Base-by-base conservation (phyloP, 2,797 vertebrate species). In the Pagetopsis macropterus region DNA sequence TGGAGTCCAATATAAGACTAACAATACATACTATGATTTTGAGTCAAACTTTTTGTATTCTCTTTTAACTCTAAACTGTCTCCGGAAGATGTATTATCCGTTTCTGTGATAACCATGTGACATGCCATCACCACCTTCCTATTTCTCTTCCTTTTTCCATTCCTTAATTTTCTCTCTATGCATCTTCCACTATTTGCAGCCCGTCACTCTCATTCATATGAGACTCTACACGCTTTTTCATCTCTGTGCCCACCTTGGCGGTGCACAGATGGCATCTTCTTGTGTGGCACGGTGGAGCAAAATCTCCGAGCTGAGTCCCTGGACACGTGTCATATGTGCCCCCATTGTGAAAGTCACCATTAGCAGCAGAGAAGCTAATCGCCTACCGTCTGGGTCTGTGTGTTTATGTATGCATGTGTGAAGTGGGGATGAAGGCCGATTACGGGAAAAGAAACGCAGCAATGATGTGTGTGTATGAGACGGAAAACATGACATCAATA, bases 231-330 rank as follows among this genome's bases (percentile, higher is more conserved):
- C 61, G 76, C 78, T 80, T 82, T 27, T 77, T 80, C 77, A 83
- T 90, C 77, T 83, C 63, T 4, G 60, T 79, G 62, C 75, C 85
- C 76, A 86, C 89, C 88, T 89, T 79, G 84, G 89, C 60, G 3
- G 43, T 11, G 80, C 85, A 91, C 92, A 94, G 92, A 94, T 93
- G 92, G 92, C 83, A 66, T 70, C 75, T 85, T 90, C 89, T 87
- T 87, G 86, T 68, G 75, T 60, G 68, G 61, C 62, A 69, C 33
- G 3, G 65, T 77, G 73, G 81, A 87, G 87, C 79, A 84, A 86
- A 76, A 84, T 70, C 77, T 78, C 70, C 0, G 49, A 89, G 81
- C 82, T 3, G 59, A 75, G 78, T 81, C 85, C 78, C 84, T 83
- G 91, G 87, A 90, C 83, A 82, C 54, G 68, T 90, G 92, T 93